Percentiles rank a stretch among this genome's conserved stretches.
phyloP scores from a whole-genome alignment of 2,113 vertebrate genomes.

The Bubo scandiacus region DNA sequence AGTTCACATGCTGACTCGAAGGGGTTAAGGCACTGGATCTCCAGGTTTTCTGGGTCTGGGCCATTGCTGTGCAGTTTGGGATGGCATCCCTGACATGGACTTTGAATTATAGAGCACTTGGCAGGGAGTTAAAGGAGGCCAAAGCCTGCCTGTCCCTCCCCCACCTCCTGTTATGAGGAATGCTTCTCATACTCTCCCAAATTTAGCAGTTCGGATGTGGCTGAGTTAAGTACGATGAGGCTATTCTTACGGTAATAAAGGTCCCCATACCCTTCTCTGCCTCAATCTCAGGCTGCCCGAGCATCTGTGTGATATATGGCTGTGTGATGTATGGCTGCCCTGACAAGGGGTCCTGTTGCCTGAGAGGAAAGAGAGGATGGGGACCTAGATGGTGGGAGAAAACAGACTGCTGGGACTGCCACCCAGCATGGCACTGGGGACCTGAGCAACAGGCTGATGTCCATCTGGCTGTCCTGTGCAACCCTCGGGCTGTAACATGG shows the following conservation, averaged over 20 bases:
- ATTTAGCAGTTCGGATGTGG: slow-evolving; percentile 27
- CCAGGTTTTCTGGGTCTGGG: not conserved
- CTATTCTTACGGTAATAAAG: not conserved
- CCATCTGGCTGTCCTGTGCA: not conserved
- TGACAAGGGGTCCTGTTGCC: not conserved
- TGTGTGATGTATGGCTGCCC: not conserved
- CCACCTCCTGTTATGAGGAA: not conserved
- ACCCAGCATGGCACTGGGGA: not conserved
- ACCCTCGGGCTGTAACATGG: rapidly evolving
- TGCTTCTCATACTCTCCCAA: slow-evolving; percentile 50
- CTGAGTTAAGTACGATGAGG: slow-evolving; percentile 1
- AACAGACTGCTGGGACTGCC: not conserved
- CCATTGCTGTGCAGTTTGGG: not conserved
- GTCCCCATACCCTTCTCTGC: not conserved
- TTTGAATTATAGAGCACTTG: slow-evolving; percentile 14
- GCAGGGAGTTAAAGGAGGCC: slow-evolving; percentile 8
- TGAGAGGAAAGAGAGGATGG: not conserved
- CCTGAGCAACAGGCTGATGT: not conserved
- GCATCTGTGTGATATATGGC: not conserved
- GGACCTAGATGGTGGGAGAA: not conserved
- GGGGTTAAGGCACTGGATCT: not conserved
- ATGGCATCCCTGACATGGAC: not conserved
- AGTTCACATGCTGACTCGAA: not conserved
- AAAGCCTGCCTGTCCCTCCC: not conserved
- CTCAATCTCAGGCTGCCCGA: not conserved